Evolutionary conservation across 2,888 invertebrate species (phyloP).

Genomic region (Eilema depressum): DNA sequence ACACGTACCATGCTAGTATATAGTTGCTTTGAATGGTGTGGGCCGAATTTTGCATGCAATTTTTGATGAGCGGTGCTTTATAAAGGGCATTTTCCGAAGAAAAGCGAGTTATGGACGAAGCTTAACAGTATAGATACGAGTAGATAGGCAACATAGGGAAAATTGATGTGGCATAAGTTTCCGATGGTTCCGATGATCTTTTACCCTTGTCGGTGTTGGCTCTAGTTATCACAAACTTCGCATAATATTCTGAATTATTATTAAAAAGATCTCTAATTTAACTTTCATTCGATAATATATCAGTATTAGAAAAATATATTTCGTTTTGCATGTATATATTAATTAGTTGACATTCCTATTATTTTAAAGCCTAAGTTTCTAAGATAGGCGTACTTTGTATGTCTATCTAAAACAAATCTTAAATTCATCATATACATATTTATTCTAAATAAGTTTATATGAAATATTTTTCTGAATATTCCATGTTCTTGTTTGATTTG

Average conservation of each 20-base stretch:
- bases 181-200: background rate
- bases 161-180: too few relatives aligned
- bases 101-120: too few relatives aligned
- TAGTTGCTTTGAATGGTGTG: too few relatives aligned
- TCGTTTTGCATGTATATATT: constrained; percentile 9
- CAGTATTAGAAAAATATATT: constrained; percentile 40
- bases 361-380: background rate
- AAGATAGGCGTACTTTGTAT: background rate
- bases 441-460: background rate
- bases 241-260: constrained; percentile 12
- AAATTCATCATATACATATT: too few relatives aligned
- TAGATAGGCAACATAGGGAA: too few relatives aligned
- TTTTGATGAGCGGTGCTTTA: too few relatives aligned
- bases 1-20: too few relatives aligned
- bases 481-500: background rate
- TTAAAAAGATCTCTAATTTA: constrained; percentile 40
- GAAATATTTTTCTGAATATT: background rate
- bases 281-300: constrained; percentile 29
- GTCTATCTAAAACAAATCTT: background rate
- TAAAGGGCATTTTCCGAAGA: too few relatives aligned
- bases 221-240: background rate
- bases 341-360: constrained; percentile 32
- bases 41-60: too few relatives aligned
- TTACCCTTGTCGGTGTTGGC: background rate
- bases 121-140: background rate